Evolutionary conservation across 2,113 vertebrate genomes (phyloP), one percentile per base, ranked within the genome.

Genomic region (Boulengeromyrus knoepffleri): DNA sequence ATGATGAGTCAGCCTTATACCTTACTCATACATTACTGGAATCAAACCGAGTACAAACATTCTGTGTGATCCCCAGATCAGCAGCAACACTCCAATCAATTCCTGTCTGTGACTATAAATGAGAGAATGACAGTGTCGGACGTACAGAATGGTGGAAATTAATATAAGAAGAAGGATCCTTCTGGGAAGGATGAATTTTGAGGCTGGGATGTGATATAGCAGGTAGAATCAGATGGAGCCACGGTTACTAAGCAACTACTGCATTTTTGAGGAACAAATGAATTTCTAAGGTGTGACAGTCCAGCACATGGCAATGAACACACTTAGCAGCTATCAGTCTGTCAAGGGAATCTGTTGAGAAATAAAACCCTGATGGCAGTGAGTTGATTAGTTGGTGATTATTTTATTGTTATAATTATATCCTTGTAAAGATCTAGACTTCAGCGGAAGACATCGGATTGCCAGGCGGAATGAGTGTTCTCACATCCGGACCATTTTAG

Each of bases 1-100:
- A 27, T 89, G 88, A 90, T 88, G 83, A 74, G 56, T 74, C 88
- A 89, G 36, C 36, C 50, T 53, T 83, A 56, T 89, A 12, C 15
- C 13, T 80, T 19, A 80, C 36, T 31, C 15, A 80, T 19, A 42
- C 66, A 74, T 74, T 74, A 31, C 36, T 19, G 74, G 15, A 42
- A 80, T 42, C 15, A 80, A 19, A 80, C 12, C 0, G 3, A 77
- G 13, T 39, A 77, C 31, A 77, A 5, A 77, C 74, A 77, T 80
- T 42, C 5, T 36, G 74, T 12, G 5, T 70, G 36, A 80, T 42
- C 70, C 12, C 70, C 70, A 36, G 15, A 80, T 19, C 74, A 42
- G 74, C 74, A 80, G 74, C 74, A 27, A 39, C 36, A 77, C 5
- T 42, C 15, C 31, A 77, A 77, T 42, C 36, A 77, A 17, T 42